phyloP scores from a whole-genome alignment of 2,797 vertebrate species.

The Aphelocoma californica region DNA sequence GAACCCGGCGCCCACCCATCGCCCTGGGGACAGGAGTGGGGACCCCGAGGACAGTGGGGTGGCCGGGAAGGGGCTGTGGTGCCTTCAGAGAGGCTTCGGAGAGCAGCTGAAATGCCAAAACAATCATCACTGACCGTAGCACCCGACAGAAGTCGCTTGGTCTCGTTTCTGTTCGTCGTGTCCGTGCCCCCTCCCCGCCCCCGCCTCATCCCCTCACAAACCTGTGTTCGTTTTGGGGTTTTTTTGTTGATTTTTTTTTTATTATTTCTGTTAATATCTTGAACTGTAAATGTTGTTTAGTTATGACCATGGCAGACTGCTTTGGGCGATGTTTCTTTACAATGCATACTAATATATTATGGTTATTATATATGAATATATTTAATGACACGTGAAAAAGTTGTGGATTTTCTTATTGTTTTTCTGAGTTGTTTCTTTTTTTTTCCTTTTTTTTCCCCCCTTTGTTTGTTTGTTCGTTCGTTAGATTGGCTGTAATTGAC shows the following conservation, averaged over 20 bases:
- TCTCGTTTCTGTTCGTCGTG: not conserved
- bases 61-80: not conserved
- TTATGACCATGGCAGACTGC: conserved; percentile 86
- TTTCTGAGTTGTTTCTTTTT: conserved; percentile 22
- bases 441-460: conserved; percentile 36
- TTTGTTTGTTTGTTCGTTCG: conserved; percentile 39
- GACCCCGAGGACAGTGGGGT: accelerated
- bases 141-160: not conserved
- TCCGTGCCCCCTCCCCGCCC: not conserved
- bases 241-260: not conserved
- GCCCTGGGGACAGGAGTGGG: not conserved
- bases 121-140: not conserved
- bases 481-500: conserved; percentile 86
- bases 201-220: conserved; percentile 54
- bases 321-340: conserved; percentile 88
- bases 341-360: conserved; percentile 99
- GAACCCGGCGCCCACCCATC: accelerated
- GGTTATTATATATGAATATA: conserved; percentile 99
- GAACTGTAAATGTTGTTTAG: conserved; percentile 94
- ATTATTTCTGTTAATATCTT: conserved; percentile 87
- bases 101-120: conserved; percentile 54
- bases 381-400: conserved; percentile 96
- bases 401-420: conserved; percentile 89
- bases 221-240: conserved; percentile 46
- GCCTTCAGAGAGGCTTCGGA: not conserved